A percentile compares a stretch with the other conserved stretches of the same genome.
phyloP scores from a whole-genome alignment of 2,888 invertebrate genomes.

The Platerodrilus igneus region DNA sequence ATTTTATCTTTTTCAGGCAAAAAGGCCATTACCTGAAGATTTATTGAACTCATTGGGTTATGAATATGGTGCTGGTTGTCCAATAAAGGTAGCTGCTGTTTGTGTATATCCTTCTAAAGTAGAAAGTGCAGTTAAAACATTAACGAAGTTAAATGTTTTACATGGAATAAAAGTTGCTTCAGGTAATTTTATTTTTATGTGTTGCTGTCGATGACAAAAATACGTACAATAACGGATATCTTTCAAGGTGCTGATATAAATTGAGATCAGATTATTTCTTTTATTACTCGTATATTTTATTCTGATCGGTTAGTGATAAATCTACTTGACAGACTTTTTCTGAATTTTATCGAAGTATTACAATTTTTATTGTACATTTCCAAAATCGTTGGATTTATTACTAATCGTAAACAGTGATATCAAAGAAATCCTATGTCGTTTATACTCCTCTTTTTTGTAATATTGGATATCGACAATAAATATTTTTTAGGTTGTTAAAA shows the following conservation, averaged over 20 bases:
- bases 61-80: constrained; percentile 38
- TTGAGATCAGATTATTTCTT: neutral
- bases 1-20: constrained; percentile 51
- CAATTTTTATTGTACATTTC: too few species aligned
- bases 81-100: constrained; percentile 77
- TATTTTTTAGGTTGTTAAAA: too few species aligned
- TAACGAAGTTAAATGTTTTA: constrained; percentile 53
- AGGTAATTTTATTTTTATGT: constrained; percentile 50
- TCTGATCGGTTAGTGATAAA: too few species aligned
- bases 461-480: too few species aligned
- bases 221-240: too few species aligned
- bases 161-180: constrained; percentile 71
- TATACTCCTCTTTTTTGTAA: too few species aligned
- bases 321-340: too few species aligned
- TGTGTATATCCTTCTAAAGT: constrained; percentile 93
- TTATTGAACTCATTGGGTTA: constrained; percentile 40
- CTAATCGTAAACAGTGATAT: too few species aligned
- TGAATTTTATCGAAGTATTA: too few species aligned
- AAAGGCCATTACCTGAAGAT: constrained; percentile 49
- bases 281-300: constrained; percentile 2
- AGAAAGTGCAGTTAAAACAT: constrained; percentile 59
- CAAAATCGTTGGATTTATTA: too few species aligned
- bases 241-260: constrained; percentile 11
- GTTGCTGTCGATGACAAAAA: neutral
- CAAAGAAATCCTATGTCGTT: too few species aligned